Percentiles rank a stretch among this genome's conserved stretches.
Conservation (phyloP, 2,888 invertebrate species). For the Meta bourneti region DNA sequence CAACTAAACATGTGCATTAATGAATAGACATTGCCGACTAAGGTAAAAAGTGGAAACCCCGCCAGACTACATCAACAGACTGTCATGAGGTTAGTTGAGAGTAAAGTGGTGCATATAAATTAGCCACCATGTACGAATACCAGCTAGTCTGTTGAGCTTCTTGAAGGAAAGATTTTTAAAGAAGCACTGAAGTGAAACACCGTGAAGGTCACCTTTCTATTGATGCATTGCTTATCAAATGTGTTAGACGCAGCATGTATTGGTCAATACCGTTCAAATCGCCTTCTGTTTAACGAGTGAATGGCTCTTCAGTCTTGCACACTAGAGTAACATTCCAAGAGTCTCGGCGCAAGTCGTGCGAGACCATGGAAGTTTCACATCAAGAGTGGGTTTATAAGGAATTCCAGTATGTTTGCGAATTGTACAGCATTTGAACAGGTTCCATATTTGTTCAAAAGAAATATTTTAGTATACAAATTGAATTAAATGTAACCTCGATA, state of each 20-base stretch:
- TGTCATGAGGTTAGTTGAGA: not conserved
- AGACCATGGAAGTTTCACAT: not conserved
- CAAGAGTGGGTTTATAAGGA: not conserved
- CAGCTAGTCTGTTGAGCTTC: not conserved
- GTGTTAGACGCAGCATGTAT: slow-evolving; percentile 13
- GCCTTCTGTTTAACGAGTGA: slow-evolving; percentile 54
- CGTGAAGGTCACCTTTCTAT: slow-evolving; percentile 55
- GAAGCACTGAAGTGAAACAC: slow-evolving; percentile 25
- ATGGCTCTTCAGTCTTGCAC: slow-evolving; percentile 20
- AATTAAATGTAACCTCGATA: too few species aligned
- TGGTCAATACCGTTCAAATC: slow-evolving; percentile 57
- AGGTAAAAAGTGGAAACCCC: too few species aligned
- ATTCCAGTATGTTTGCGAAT: not conserved
- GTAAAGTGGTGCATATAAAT: not conserved
- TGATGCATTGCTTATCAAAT: slow-evolving; percentile 20
- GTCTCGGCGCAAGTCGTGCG: not conserved
- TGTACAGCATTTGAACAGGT: not conserved
- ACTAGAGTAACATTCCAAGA: slow-evolving; percentile 22
- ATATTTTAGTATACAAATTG: too few species aligned
- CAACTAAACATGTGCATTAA: too few species aligned
- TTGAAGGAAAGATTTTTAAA: slow-evolving; percentile 10
- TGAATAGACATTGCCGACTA: too few species aligned
- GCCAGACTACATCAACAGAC: too few species aligned
- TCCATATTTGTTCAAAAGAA: too few species aligned
- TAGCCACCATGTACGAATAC: not conserved